These are phyloP conservation scores for Epizoanthus stellaris DNA, from an alignment of 92 coral and sea anemone genomes.

Conservation along the genomic window DNA sequence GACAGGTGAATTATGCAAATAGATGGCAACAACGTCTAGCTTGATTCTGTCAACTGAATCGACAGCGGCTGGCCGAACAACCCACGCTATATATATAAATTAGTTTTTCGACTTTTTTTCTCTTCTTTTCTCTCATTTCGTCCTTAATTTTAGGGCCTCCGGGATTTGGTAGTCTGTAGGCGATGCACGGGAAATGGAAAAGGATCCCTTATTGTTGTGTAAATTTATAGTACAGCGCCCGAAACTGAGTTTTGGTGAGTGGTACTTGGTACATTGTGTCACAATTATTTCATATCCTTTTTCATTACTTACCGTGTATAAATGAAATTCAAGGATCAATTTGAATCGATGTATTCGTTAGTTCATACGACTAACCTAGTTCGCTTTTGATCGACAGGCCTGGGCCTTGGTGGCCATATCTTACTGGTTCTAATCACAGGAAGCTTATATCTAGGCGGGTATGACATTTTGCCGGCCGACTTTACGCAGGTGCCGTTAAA, in stretches of 20 bases:
- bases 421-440: conserved; percentile 74
- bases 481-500: conserved; percentile 92
- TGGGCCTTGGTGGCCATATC: conserved; percentile 81
- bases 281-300: neutral
- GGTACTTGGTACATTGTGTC: neutral
- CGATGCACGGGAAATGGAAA: conserved; percentile 10
- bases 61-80: neutral
- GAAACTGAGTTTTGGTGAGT: conserved; percentile 78
- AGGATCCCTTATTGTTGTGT: conserved; percentile 54
- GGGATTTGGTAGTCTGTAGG: conserved; percentile 1
- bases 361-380: neutral
- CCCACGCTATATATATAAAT: neutral
- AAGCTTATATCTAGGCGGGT: conserved; percentile 75
- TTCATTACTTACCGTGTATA: neutral
- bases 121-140: neutral
- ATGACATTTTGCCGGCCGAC: conserved; percentile 93
- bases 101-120: neutral
- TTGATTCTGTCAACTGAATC: conserved; percentile 11
- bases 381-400: conserved; percentile 56
- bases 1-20: conserved; percentile 46
- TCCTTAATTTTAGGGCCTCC: neutral
- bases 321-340: neutral
- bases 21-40: neutral
- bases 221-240: conserved; percentile 66
- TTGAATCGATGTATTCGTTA: neutral